Conservation (phyloP, 2,113 vertebrate genomes). For the Macheiramphus alcinus region DNA sequence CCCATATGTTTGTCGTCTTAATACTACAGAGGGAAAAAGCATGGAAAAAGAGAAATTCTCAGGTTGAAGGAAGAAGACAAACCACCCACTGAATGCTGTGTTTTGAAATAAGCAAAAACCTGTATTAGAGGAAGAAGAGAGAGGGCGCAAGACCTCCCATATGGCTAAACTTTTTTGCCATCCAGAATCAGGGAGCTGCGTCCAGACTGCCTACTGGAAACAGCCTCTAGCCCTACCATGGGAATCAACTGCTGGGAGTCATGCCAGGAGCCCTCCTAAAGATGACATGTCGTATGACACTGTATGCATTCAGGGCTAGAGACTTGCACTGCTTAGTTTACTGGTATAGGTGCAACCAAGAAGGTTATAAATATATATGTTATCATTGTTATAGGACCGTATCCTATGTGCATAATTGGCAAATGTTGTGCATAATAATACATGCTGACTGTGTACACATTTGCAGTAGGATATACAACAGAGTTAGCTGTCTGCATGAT, state of each 20-base stretch:
- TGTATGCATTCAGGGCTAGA: neutral
- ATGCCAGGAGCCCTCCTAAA: neutral
- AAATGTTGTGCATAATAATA: neutral
- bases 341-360: neutral
- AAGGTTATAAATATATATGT: neutral
- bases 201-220: neutral
- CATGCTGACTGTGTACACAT: neutral
- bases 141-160: neutral
- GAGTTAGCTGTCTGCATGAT: neutral
- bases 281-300: neutral
- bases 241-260: neutral
- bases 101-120: neutral
- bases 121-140: neutral
- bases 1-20: neutral
- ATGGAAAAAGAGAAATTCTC: neutral
- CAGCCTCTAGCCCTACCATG: too few relatives aligned
- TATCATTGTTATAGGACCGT: neutral
- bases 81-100: neutral
- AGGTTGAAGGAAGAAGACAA: neutral
- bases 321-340: neutral
- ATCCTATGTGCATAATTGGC: neutral
- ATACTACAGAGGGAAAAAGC: neutral
- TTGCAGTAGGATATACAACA: neutral
- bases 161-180: neutral
- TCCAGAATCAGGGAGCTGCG: neutral